Evolutionary conservation across 2,888 invertebrate genomes (phyloP).

Genomic region (Noctua fimbriata): DNA sequence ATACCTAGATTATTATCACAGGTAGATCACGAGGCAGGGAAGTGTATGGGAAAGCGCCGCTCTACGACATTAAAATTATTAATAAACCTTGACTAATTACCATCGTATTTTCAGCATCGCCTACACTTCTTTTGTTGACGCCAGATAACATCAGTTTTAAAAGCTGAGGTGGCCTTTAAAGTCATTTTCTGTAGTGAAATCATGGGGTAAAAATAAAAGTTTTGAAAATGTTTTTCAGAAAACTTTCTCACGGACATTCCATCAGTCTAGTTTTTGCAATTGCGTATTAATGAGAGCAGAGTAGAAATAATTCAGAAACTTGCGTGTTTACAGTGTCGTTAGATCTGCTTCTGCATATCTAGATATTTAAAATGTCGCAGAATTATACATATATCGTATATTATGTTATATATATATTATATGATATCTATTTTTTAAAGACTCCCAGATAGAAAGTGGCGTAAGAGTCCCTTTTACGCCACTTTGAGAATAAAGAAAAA

Average conservation of each 20-base stretch:
- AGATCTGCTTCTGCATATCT: not conserved
- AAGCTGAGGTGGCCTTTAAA: conserved; percentile 31
- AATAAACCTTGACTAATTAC: conserved; percentile 61
- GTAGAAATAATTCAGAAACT: not conserved
- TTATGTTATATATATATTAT: not conserved
- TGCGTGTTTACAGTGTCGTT: conserved; percentile 7
- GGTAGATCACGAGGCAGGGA: conserved; percentile 24
- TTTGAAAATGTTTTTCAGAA: conserved; percentile 16
- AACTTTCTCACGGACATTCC: conserved; percentile 31
- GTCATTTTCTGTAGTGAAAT: conserved; percentile 37
- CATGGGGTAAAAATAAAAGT: conserved; percentile 45
- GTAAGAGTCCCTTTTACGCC: not conserved
- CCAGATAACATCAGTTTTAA: conserved; percentile 52
- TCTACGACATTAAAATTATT: conserved; percentile 18
- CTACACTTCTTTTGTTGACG: conserved; percentile 58
- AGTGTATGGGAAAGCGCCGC: conserved; percentile 31
- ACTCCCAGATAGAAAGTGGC: too few relatives aligned
- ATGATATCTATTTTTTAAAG: not conserved
- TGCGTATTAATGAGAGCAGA: conserved; percentile 1
- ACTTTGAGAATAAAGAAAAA: not conserved
- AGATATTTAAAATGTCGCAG: not conserved
- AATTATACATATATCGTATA: not conserved
- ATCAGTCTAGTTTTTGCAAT: conserved; percentile 11
- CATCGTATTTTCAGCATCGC: conserved; percentile 57
- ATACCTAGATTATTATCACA: not conserved